phyloP scores from a whole-genome alignment of 1,140 invertebrate species.

The Neodiprion lecontei region DNA sequence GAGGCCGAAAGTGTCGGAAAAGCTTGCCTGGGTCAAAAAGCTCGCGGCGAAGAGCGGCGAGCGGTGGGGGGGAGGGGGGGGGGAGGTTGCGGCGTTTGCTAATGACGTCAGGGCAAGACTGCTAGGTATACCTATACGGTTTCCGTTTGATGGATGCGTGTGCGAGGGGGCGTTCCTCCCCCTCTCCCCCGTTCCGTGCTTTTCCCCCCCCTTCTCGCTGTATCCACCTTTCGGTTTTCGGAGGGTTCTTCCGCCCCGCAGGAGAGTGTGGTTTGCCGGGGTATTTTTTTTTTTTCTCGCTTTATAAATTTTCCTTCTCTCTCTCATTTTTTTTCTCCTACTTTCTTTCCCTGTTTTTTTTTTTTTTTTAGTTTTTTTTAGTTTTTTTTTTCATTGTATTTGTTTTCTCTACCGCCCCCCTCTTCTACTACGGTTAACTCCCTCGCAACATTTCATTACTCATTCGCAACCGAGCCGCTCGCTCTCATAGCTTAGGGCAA shows the following conservation, averaged over 20 bases:
- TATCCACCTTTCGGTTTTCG: conserved; percentile 13
- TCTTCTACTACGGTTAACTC: too few relatives aligned
- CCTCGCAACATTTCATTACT: too few relatives aligned
- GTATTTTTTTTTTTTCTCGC: too few relatives aligned
- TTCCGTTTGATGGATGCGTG: not conserved
- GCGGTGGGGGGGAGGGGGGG: not conserved
- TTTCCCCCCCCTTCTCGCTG: conserved; percentile 2
- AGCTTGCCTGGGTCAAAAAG: not conserved
- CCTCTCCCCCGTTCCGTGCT: not conserved
- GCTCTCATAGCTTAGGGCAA: too few relatives aligned
- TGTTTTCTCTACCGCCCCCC: too few relatives aligned
- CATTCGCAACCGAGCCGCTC: too few relatives aligned
- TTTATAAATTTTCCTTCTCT: too few relatives aligned
- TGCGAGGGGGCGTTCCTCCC: not conserved
- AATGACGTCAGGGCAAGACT: not conserved
- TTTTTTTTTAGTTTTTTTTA: too few relatives aligned
- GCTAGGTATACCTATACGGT: not conserved
- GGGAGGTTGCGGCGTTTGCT: not conserved
- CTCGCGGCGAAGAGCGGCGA: not conserved
- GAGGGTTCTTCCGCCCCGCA: not conserved
- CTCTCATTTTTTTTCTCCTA: too few relatives aligned
- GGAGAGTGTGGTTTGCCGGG: too few relatives aligned
- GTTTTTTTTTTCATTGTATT: too few relatives aligned
- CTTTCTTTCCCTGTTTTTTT: too few relatives aligned
- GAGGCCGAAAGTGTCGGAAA: not conserved